Evolutionary conservation across 2,888 invertebrate species (phyloP).

Genomic region (Trichogramma dendrolimi): DNA sequence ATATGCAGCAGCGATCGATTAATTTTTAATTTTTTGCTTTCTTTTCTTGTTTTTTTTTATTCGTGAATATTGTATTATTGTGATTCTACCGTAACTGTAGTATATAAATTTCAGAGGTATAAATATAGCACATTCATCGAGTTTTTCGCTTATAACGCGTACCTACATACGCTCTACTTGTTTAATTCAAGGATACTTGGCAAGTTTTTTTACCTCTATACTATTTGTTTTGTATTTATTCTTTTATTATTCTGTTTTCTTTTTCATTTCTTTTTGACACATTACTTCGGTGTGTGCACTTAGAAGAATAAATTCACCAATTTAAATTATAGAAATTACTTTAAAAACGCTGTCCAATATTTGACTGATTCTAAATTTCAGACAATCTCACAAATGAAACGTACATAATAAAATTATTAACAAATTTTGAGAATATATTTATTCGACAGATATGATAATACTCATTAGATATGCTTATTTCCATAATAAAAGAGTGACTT

Average conservation of each 20-base stretch:
- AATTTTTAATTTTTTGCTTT: constrained; percentile 17
- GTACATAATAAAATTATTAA: no score
- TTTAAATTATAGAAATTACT: no score
- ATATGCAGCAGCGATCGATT: constrained; percentile 26
- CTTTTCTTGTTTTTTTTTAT: constrained; percentile 14
- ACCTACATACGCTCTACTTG: constrained; percentile 41
- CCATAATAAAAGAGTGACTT: no score
- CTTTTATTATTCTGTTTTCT: constrained; percentile 9
- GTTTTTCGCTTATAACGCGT: constrained; percentile 10
- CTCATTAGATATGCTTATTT: no score
- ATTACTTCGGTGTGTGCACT: constrained; percentile 1
- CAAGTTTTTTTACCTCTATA: constrained; percentile 16
- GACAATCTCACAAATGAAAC: no score
- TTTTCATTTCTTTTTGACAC: not conserved
- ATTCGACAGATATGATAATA: no score
- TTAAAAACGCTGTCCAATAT: no score
- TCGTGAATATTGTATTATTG: constrained; percentile 27
- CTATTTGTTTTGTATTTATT: not conserved
- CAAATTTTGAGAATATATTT: no score
- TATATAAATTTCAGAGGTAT: constrained; percentile 42
- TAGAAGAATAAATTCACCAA: constrained; percentile 22
- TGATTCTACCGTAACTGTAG: constrained; percentile 25
- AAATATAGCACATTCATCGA: constrained; percentile 47
- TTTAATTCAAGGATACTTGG: constrained; percentile 25
- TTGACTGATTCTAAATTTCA: no score